Base-by-base conservation (phyloP, 2,888 invertebrate genomes). In the Allygus modestus region DNA sequence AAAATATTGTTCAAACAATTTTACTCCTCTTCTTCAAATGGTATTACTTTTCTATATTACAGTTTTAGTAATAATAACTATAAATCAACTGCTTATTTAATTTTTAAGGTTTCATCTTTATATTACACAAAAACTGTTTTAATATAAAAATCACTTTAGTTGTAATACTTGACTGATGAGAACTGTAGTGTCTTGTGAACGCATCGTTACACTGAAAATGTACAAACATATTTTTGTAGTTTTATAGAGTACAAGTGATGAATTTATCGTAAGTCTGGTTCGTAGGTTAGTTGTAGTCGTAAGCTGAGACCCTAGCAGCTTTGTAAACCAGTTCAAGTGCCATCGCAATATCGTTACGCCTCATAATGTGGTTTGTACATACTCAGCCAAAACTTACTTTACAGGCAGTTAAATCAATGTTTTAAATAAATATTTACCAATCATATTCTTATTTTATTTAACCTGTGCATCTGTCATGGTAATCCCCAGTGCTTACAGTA, bases 391-490 rank as follows among this genome's bases (percentile, higher is more conserved):
- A 54, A 37, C 11, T 26, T 58, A 23, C n/a, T 65, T 58, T 79
- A 37, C 54, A 79, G 51, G 58, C 79, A 58, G 79, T 58, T 79
- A 58, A 65, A 65, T 28, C 65, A 17, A 79, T 79, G 79, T 79
- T 79, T 79, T 33, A 51, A 79, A 79, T 79, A 79, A 79, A 79
- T 79, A 77, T 79, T 79, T 79, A 58, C 58, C 51, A 79, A 58
- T 79, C 58, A 28, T 37, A n/a, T 37, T 51, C 20, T 9, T 58
- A 9, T 58, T 79, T 77, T 51, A 77, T 77, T 77, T 28, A 26
- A 7, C 75, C 28, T 26, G n/a, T 7, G 33, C 12, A 15, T 33
- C 1, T 71, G 7, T n/a, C n/a, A 7, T 46, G 12, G 46, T 17
- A 46, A 46, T 46, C 46, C n/a, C 12, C 11, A 12, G 37, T 37